Conservation (phyloP, 2,113 vertebrate genomes). For the Xiphophorus couchianus region DNA sequence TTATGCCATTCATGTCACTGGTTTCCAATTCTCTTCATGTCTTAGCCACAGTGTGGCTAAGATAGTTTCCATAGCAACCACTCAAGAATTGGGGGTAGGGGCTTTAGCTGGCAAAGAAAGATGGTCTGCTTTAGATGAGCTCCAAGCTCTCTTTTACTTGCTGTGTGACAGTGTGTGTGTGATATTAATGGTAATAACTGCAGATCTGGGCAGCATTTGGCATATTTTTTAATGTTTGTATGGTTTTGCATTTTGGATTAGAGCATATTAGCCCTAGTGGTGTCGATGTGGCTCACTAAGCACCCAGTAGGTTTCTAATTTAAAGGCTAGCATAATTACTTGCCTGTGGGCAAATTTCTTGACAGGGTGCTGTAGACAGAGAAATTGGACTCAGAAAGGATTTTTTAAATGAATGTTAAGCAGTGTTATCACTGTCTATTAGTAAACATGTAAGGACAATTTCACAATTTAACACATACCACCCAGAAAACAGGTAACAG, state of each 20-base stretch:
- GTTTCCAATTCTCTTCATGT: conserved; percentile 22
- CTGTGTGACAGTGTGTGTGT: conserved; percentile 7
- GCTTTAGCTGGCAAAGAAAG: conserved; percentile 65
- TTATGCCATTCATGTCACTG: conserved; percentile 15
- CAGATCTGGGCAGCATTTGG: conserved; percentile 31
- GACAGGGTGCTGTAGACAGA: conserved; percentile 11
- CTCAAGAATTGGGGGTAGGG: conserved; percentile 70
- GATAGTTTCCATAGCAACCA: conserved; percentile 80
- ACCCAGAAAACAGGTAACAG: conserved; percentile 5
- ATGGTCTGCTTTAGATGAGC: conserved; percentile 62
- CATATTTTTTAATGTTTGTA: conserved; percentile 19
- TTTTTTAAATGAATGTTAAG: conserved; percentile 60
- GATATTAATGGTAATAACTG: conserved; percentile 40
- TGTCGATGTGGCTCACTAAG: conserved; percentile 22
- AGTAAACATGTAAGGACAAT: not conserved
- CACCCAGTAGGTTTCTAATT: conserved; percentile 49
- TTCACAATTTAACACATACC: not conserved
- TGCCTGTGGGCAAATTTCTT: conserved; percentile 52
- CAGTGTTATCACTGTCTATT: conserved; percentile 8
- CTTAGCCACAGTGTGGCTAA: conserved; percentile 54
- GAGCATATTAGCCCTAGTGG: conserved; percentile 17
- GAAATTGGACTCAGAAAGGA: conserved; percentile 30
- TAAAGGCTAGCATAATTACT: conserved; percentile 49
- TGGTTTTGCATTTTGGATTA: conserved; percentile 28
- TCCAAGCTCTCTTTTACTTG: conserved; percentile 5